A percentile compares a stretch with the other conserved stretches of the same genome.
phyloP scores from a whole-genome alignment of 2,888 invertebrate species.

The Augiades crinisus region DNA sequence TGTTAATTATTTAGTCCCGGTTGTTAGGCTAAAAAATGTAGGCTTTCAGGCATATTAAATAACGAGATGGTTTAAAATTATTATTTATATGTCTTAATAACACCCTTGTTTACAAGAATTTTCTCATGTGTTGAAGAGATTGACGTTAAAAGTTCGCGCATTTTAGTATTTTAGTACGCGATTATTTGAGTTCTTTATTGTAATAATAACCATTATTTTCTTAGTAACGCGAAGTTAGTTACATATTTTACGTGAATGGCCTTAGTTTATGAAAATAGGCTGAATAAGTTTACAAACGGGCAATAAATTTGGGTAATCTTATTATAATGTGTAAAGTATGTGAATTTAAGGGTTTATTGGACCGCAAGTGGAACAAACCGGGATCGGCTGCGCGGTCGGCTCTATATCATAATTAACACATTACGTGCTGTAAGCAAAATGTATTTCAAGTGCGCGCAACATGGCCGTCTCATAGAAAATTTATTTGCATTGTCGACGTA shows the following conservation, averaged over 20 bases:
- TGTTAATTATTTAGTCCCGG: no score
- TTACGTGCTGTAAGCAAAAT: constrained; percentile 22
- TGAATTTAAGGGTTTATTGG: constrained; percentile 1
- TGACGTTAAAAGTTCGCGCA: no score
- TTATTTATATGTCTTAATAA: no score
- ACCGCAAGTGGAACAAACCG: constrained; percentile 9
- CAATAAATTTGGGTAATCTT: background rate
- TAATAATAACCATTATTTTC: background rate
- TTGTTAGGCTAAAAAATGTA: no score
- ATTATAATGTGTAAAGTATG: background rate
- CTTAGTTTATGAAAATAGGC: background rate
- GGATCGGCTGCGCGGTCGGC: background rate
- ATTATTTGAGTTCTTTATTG: background rate
- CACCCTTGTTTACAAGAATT: background rate
- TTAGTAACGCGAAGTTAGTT: background rate
- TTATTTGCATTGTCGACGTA: no score
- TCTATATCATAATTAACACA: constrained; percentile 38
- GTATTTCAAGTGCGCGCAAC: constrained; percentile 14
- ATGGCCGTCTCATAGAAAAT: background rate
- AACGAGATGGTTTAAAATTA: no score
- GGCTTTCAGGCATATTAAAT: no score
- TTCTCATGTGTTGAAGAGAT: no score
- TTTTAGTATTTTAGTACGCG: background rate
- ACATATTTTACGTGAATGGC: background rate
- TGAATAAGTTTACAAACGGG: constrained; percentile 2